Evolutionary conservation across 2,113 vertebrate species (phyloP).

Genomic region (Scalopus aquaticus): DNA sequence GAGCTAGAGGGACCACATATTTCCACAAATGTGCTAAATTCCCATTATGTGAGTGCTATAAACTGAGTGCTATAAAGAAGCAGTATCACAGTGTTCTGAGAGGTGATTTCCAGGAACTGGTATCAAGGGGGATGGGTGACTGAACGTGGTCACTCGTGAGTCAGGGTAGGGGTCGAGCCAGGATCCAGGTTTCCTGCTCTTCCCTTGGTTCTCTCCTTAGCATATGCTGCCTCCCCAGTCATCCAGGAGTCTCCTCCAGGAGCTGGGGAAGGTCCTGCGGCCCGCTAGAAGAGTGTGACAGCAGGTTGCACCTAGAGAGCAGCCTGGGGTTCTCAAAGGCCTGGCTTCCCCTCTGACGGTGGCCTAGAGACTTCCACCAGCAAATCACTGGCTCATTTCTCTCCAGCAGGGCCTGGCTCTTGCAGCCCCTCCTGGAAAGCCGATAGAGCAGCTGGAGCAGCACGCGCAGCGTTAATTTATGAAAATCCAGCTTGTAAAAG

Average conservation of each 20-base stretch:
- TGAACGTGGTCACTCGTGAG: not conserved
- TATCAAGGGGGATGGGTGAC: not conserved
- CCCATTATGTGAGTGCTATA: not conserved
- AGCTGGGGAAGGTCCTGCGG: not conserved
- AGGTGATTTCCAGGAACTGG: not conserved
- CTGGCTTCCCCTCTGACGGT: not conserved
- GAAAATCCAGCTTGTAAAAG: conserved; percentile 61
- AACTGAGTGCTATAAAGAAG: not conserved
- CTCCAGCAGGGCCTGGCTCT: not conserved
- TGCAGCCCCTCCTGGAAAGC: not conserved
- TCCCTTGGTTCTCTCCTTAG: not conserved
- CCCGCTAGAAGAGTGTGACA: not conserved
- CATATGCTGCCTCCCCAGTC: not conserved
- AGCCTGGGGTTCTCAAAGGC: not conserved
- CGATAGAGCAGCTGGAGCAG: not conserved
- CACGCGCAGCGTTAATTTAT: not conserved
- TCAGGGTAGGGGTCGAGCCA: not conserved
- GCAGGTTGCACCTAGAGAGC: not conserved
- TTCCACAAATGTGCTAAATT: not conserved
- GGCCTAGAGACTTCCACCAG: not conserved
- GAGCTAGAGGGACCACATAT: not conserved
- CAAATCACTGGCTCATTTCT: not conserved
- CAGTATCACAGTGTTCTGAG: not conserved
- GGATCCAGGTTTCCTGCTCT: not conserved
- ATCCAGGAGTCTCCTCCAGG: not conserved